These are phyloP conservation scores for Clepsis dumicolana DNA, from an alignment of 2,888 invertebrate species.

Conservation along the genomic window DNA sequence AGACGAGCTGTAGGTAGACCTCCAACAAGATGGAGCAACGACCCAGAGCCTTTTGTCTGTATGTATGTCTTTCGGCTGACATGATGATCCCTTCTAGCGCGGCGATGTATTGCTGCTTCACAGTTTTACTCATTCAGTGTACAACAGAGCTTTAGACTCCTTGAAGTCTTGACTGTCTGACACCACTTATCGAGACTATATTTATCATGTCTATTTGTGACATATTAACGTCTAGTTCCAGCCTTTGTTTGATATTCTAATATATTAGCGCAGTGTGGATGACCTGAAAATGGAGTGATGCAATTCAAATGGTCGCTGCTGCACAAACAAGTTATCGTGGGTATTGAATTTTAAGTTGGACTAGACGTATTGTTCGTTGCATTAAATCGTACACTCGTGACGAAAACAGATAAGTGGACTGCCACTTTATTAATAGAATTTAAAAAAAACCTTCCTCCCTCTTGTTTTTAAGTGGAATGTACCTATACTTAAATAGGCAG, in stretches of 20 bases:
- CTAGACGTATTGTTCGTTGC: neutral
- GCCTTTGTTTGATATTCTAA: conserved; percentile 37
- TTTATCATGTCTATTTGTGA: conserved; percentile 22
- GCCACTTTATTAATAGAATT: no score
- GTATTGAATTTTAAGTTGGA: conserved; percentile 11
- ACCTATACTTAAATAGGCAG: no score
- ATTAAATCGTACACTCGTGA: neutral
- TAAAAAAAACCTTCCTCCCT: no score
- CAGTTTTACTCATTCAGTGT: no score
- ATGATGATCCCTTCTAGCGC: no score
- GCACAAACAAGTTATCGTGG: conserved; percentile 12
- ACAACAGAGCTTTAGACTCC: no score
- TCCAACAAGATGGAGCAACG: no score
- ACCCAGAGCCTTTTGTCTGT: no score
- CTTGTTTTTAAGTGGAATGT: no score
- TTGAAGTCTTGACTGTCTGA: conserved; percentile 28
- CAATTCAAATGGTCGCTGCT: conserved; percentile 37
- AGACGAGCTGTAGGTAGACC: no score
- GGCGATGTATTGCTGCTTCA: no score
- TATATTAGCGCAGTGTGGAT: conserved; percentile 34
- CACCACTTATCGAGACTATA: conserved; percentile 45
- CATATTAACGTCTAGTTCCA: conserved; percentile 21
- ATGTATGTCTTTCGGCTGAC: no score
- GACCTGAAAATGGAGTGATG: conserved; percentile 37
- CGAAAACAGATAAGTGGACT: neutral